Percentiles rank a stretch among this genome's conserved stretches.
Conservation (phyloP, 2,888 invertebrate species). For the Catonia carolina region DNA sequence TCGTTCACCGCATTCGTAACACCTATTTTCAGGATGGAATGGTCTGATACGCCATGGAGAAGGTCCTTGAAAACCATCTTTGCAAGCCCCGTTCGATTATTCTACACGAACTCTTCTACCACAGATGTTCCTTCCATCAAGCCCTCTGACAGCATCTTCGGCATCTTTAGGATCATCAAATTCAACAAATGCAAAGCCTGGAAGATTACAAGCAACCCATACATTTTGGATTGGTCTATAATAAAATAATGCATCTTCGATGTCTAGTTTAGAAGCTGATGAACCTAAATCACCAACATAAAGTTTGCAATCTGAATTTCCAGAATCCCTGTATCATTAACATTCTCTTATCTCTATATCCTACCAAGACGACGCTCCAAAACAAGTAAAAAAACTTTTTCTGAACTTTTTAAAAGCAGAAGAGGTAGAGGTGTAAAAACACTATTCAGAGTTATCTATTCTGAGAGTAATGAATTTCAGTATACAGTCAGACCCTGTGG, state of each 20-base stretch:
- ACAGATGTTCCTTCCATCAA: slow-evolving; percentile 64
- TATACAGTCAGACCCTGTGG: too few species aligned
- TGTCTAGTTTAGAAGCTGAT: slow-evolving; percentile 79
- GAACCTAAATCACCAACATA: slow-evolving; percentile 86
- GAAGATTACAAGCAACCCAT: slow-evolving; percentile 96
- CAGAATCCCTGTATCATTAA: slow-evolving; percentile 56
- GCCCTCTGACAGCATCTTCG: slow-evolving; percentile 74
- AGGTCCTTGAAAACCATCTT: slow-evolving; percentile 29
- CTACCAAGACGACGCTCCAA: too few species aligned
- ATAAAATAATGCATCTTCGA: slow-evolving; percentile 87
- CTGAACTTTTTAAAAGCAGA: too few species aligned
- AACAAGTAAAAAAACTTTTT: too few species aligned
- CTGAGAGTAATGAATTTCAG: too few species aligned
- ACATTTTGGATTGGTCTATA: slow-evolving; percentile 90
- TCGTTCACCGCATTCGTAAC: slow-evolving; percentile 89
- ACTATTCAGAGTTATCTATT: too few species aligned
- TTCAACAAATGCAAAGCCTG: slow-evolving; percentile 92
- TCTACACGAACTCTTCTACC: slow-evolving; percentile 87
- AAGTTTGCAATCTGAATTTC: slow-evolving; percentile 75
- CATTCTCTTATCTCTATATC: too few species aligned
- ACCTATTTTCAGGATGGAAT: slow-evolving; percentile 84
- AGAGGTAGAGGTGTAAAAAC: too few species aligned
- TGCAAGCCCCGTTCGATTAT: slow-evolving; percentile 68
- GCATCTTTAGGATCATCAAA: slow-evolving; percentile 90
- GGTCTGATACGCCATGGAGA: slow-evolving; percentile 53